phyloP scores from a whole-genome alignment of 2,888 invertebrate genomes.

The Ochropleura leucogaster region DNA sequence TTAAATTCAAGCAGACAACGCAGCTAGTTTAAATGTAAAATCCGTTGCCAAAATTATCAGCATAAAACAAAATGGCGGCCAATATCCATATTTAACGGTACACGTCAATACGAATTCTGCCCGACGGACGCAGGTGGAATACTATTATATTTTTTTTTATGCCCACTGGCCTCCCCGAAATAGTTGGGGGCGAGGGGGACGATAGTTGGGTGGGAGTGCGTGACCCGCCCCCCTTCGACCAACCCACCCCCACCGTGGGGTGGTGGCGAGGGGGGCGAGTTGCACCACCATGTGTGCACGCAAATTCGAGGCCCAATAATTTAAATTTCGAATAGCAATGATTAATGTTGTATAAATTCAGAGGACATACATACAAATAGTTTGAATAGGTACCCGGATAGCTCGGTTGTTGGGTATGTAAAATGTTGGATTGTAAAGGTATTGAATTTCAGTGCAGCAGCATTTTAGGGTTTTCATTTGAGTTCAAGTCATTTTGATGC shows the following conservation, averaged over 20 bases:
- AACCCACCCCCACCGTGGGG: constrained; percentile 60
- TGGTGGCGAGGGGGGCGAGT: constrained; percentile 62
- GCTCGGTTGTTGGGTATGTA: constrained; percentile 20
- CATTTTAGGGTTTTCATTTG: constrained; percentile 23
- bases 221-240: constrained; percentile 77
- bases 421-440: constrained; percentile 27
- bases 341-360: constrained; percentile 86
- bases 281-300: constrained; percentile 88
- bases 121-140: constrained; percentile 87
- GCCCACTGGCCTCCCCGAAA: constrained; percentile 87
- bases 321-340: constrained; percentile 88
- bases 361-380: constrained; percentile 58
- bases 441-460: neutral
- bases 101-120: constrained; percentile 84
- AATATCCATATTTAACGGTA: constrained; percentile 82
- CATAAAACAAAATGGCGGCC: constrained; percentile 86
- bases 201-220: constrained; percentile 83
- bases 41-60: constrained; percentile 68
- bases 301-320: constrained; percentile 88
- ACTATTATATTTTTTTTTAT: constrained; percentile 87
- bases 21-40: constrained; percentile 64
- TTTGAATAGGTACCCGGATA: constrained; percentile 24
- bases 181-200: constrained; percentile 84
- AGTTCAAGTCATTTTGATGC: neutral
- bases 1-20: constrained; percentile 42